phyloP scores from a whole-genome alignment of 2,113 vertebrate species.

The Passer montanus region DNA sequence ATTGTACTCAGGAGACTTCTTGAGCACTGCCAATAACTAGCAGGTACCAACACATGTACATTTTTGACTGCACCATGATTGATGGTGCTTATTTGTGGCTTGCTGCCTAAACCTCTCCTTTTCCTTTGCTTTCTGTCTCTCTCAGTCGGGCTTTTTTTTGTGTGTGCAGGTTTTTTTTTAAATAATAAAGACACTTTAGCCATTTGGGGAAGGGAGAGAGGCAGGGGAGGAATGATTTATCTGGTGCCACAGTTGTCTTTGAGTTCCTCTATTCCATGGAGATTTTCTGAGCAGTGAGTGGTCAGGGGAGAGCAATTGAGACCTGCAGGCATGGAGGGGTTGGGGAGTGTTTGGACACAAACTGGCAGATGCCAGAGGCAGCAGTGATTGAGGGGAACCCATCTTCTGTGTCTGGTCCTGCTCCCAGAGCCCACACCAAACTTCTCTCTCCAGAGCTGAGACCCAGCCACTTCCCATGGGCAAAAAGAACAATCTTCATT shows the following conservation, averaged over 20 bases:
- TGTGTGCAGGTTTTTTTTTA: not conserved
- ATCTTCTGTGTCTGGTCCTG: not conserved
- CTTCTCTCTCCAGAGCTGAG: not conserved
- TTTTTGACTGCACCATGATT: constrained; percentile 86
- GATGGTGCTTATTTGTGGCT: constrained; percentile 92
- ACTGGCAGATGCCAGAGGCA: not conserved
- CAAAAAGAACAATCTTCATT: not conserved
- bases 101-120: constrained; percentile 76
- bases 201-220: not conserved
- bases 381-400: fast-evolving
- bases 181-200: constrained; percentile 52
- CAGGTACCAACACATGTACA: constrained; percentile 83
- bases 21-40: constrained; percentile 83
- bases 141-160: not conserved
- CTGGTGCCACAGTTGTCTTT: not conserved
- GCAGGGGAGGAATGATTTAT: not conserved
- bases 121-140: constrained; percentile 53
- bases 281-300: not conserved
- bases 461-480: not conserved
- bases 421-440: not conserved
- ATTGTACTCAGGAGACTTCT: constrained; percentile 73
- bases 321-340: not conserved
- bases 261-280: not conserved
- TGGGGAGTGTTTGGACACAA: not conserved
- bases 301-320: not conserved